Conservation (phyloP, 2,113 vertebrate species). For the Oenanthe oenanthe region DNA sequence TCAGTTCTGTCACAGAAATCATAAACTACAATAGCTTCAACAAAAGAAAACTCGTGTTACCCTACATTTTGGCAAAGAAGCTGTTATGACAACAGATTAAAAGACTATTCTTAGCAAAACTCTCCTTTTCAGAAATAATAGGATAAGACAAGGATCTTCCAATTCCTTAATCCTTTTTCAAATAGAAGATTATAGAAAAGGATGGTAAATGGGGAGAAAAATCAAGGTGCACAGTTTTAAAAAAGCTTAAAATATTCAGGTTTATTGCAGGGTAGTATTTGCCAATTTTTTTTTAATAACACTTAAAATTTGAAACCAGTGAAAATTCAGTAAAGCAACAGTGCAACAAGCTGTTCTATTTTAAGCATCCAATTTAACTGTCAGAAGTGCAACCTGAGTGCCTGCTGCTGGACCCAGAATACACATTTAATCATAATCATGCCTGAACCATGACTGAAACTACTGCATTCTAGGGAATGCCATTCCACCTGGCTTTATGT, state of each 20-base stretch:
- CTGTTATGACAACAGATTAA: constrained; percentile 24
- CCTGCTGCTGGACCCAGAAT: neutral
- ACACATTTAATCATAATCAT: neutral
- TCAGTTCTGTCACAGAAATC: constrained; percentile 1
- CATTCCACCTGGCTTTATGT: neutral
- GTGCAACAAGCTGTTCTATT: neutral
- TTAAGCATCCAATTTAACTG: neutral
- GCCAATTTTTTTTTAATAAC: neutral
- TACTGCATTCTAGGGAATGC: neutral
- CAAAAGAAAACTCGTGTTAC: neutral
- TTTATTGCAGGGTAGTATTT: neutral
- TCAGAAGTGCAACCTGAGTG: neutral
- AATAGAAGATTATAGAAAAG: neutral
- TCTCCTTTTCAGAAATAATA: constrained; percentile 35
- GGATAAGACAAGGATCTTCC: constrained; percentile 7
- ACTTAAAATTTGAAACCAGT: neutral
- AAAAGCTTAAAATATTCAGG: neutral
- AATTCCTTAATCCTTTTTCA: constrained; percentile 36
- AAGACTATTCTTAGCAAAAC: constrained; percentile 38
- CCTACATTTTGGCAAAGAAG: neutral
- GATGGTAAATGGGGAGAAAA: neutral
- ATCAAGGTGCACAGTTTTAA: neutral
- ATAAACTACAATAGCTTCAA: neutral
- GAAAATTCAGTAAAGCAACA: neutral
- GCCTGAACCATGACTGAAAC: neutral